Evolutionary conservation across 1,140 invertebrate species (phyloP), one percentile per base, ranked within the genome.

Genomic region (Homalodisca vitripennis): DNA sequence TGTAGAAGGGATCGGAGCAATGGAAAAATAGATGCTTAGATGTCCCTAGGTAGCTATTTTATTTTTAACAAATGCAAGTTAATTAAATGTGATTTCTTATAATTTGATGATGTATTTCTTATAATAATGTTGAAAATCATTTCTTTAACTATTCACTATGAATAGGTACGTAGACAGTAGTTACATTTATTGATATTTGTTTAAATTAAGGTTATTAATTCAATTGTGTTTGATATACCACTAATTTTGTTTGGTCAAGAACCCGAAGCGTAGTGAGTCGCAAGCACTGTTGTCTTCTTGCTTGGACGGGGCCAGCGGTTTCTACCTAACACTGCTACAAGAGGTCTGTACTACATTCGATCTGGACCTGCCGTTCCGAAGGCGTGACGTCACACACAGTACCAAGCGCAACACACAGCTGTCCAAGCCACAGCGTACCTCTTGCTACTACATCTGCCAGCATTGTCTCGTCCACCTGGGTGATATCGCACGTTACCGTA

Each of bases 401-500:
- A 63, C 2, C 34, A 69, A 24, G 53, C 34, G 65, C 41, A 22
- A 53, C 24, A 53, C 48, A 12, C 32, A 27, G 48, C 47, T 75
- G 24, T 73, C 76, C 29, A 78, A 83, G 48, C 89, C 89, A 17
- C 86, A 90, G 71, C 85, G 86, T 69, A 87, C 85, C 30, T 92
- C 90, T 1, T 91, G 89, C 75, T 84, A 90, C 66, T 94, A 94
- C 77, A 89, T 93, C 65, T 92, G 91, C 76, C 92, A 94, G 74
- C 89, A 94, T 79, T 94, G 92, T 78, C 83, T 94, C 27, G 91
- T 95, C 48, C 93, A 94, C 80, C 82, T 94, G 13, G 93, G 93
- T 2, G 93, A 94, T 78, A 86, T 95, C 78, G 91, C 92, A 32
- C 84, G 93, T 13, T 95, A 95, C 76, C 82, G 90, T 67, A 90